Conservation (phyloP, 1,140 invertebrate genomes). For the Euglossa dilemma region DNA sequence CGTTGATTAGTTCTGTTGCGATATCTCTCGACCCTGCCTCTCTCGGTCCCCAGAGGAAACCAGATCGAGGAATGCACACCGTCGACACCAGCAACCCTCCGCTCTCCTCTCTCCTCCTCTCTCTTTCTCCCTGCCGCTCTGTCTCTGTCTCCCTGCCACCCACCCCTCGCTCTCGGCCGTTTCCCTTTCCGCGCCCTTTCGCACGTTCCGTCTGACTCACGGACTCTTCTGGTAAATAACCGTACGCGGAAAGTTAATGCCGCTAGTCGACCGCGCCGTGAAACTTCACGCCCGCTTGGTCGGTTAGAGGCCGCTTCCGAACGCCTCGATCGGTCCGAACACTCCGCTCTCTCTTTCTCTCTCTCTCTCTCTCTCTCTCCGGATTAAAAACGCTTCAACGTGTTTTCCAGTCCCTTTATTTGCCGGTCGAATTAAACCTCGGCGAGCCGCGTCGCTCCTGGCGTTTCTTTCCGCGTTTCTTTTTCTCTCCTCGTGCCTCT, state of each 20-base stretch:
- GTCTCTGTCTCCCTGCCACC: no score
- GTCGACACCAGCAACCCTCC: not conserved
- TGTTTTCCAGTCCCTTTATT: conserved; percentile 20
- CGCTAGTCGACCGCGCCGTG: conserved; percentile 14
- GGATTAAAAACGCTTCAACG: conserved; percentile 29
- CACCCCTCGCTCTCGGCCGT: no score
- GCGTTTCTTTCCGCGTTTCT: not conserved
- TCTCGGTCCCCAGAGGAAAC: conserved; percentile 58
- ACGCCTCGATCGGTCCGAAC: not conserved
- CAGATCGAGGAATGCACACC: conserved; percentile 56
- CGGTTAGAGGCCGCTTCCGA: conserved; percentile 51
- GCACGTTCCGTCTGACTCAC: conserved; percentile 36
- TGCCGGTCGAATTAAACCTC: conserved; percentile 2
- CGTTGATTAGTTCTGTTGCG: conserved; percentile 73
- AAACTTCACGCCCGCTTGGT: conserved; percentile 17
- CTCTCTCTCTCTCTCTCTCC: no score
- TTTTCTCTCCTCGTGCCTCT: no score
- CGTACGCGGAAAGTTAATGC: conserved; percentile 49
- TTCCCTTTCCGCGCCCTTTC: conserved; percentile 20
- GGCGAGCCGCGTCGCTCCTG: not conserved
- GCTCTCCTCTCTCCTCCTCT: not conserved
- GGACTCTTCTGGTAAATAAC: conserved; percentile 60
- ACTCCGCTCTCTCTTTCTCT: not conserved
- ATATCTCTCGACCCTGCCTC: conserved; percentile 63
- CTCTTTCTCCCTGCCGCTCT: not conserved